Evolutionary conservation across 1,140 invertebrate genomes (phyloP), one percentile per base, ranked within the genome.

Genomic region (Thaumetopoea pityocampa): DNA sequence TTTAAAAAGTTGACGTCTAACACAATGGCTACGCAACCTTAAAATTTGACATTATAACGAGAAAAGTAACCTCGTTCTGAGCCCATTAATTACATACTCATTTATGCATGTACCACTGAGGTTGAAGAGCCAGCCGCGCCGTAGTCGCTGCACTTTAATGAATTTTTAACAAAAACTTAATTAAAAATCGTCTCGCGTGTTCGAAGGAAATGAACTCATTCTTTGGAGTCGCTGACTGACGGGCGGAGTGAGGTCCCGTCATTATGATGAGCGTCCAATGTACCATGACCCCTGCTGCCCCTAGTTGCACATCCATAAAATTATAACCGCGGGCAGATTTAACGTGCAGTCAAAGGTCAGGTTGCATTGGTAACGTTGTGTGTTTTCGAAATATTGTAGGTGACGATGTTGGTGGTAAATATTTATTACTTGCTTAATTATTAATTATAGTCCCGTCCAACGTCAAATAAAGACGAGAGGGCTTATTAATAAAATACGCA

Each of bases 141-240:
- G 45, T 59, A 60, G 61, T 65, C 61, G 61, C 50, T 42, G 64
- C 47, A 63, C 51, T 71, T 68, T 77, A 79, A 80, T 80, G 79
- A 72, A 73, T 80, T 80, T 72, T 72, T 70, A 80, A 83, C 79
- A 80, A 83, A 83, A 83, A 80, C 76, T 80, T 83, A 83, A 83
- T 83, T 83, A 83, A 83, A 83, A 80, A 79, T 74, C 66, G 69
- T 79, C 74, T 79, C 67, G 59, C 56, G 63, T 63, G 71, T 68
- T 71, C 69, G 70, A 72, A 81, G 79, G 79, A 83, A 83, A 83
- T 83, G 77, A 83, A 81, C 79, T 79, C 79, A 81, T 83, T 80
- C 76, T 74, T 66, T 40, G 67, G 55, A 57, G 54, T 57, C 57
- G 55, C 50, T 72, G 68, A 77, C 63, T 82, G 76, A 79, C 79